These are phyloP conservation scores for Silurus lanzhouensis DNA, from an alignment of 2,797 vertebrate species.

Conservation along the genomic window DNA sequence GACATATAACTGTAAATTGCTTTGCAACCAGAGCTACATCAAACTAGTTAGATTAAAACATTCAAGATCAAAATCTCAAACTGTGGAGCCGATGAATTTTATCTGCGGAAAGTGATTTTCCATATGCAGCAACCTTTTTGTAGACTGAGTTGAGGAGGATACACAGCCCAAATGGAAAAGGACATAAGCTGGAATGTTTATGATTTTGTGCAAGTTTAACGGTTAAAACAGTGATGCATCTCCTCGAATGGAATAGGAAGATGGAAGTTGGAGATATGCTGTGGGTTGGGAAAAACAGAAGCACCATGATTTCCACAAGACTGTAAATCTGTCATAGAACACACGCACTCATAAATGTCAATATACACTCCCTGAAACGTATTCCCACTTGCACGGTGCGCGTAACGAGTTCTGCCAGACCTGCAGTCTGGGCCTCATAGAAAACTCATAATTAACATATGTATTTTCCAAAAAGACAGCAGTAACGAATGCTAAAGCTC, in stretches of 20 bases:
- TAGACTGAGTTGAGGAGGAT: neutral
- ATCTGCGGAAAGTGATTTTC: constrained; percentile 13
- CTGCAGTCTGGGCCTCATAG: constrained; percentile 21
- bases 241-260: constrained; percentile 35
- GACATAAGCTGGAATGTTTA: constrained; percentile 25
- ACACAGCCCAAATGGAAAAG: constrained; percentile 12
- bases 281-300: constrained; percentile 32
- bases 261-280: constrained; percentile 14
- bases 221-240: constrained; percentile 35
- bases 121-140: constrained; percentile 1
- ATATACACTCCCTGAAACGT: neutral
- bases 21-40: neutral
- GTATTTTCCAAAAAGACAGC: constrained; percentile 44
- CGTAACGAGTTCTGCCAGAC: constrained; percentile 14
- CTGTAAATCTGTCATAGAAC: constrained; percentile 24
- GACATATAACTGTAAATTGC: neutral
- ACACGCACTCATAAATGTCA: neutral
- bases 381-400: neutral
- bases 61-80: neutral
- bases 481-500: neutral
- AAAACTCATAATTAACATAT: constrained; percentile 35
- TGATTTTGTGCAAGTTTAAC: constrained; percentile 25
- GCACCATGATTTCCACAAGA: constrained; percentile 20
- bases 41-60: neutral
- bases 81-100: neutral